Evolutionary conservation across 2,888 invertebrate genomes (phyloP).

Genomic region (Thera britannica): DNA sequence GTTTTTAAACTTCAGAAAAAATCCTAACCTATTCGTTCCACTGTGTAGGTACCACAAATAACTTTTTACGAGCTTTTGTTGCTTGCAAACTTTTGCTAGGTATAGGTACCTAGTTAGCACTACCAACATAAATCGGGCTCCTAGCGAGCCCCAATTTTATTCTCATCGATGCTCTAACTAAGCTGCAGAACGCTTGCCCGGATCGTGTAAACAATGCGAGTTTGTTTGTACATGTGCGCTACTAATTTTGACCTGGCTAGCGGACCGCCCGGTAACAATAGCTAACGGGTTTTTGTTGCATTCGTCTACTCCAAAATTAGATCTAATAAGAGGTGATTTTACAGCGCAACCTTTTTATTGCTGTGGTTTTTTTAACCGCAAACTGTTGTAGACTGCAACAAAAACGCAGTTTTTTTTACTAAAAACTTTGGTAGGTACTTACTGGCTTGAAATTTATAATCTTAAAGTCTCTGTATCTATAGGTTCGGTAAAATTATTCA

Average conservation of each 20-base stretch:
- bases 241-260: conserved; percentile 79
- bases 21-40: no score
- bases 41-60: background rate
- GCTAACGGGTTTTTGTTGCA: conserved; percentile 77
- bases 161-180: conserved; percentile 28
- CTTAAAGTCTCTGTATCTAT: no score
- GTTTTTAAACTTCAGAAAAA: no score
- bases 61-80: background rate
- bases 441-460: background rate
- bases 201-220: conserved; percentile 74
- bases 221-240: conserved; percentile 82
- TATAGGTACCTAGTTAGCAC: background rate
- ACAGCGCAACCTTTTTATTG: conserved; percentile 24
- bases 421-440: background rate
- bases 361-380: conserved; percentile 25
- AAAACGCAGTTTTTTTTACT: no score
- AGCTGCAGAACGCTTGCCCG: conserved; percentile 47
- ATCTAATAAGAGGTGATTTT: conserved; percentile 42
- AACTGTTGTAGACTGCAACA: conserved; percentile 2
- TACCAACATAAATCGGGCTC: conserved; percentile 31
- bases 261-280: conserved; percentile 76
- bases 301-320: conserved; percentile 68
- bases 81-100: conserved; percentile 7
- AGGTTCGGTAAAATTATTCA: no score
- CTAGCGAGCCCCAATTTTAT: conserved; percentile 42